These are phyloP conservation scores for Phaethon lepturus DNA, from an alignment of 2,113 vertebrate species.

Conservation along the genomic window DNA sequence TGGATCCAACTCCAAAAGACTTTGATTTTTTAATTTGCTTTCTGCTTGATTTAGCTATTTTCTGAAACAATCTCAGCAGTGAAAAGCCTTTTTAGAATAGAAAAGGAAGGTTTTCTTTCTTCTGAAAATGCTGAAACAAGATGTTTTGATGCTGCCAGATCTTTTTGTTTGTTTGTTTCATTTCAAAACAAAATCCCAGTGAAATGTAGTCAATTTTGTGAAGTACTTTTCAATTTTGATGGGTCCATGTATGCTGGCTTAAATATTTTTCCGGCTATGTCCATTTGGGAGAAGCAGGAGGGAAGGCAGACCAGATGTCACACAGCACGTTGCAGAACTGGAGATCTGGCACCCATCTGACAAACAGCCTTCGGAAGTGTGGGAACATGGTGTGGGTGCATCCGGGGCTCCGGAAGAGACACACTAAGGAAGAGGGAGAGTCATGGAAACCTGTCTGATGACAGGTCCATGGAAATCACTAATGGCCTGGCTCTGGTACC, in stretches of 20 bases:
- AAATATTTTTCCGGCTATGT: neutral
- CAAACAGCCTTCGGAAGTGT: neutral
- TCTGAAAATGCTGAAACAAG: neutral
- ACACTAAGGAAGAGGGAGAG: neutral
- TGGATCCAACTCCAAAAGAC: neutral
- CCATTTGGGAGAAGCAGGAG: neutral
- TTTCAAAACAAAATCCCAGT: conserved; percentile 13
- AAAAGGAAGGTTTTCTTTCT: conserved; percentile 25
- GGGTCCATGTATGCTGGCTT: neutral
- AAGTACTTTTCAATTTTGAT: conserved; percentile 1
- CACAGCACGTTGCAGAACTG: neutral
- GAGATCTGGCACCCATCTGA: neutral
- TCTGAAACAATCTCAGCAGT: conserved; percentile 33
- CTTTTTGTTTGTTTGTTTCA: conserved; percentile 11
- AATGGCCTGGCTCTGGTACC: neutral
- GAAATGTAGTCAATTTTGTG: neutral
- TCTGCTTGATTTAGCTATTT: conserved; percentile 40
- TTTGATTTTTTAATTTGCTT: conserved; percentile 13
- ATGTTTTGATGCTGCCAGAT: conserved; percentile 15
- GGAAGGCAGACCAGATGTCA: conserved; percentile 36
- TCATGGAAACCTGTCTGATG: neutral
- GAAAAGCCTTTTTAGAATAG: conserved; percentile 37
- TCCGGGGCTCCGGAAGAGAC: neutral
- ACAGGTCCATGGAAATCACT: accelerated
- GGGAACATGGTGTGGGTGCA: neutral